Percentiles rank a stretch among this genome's conserved stretches.
Evolutionary conservation across 2,888 invertebrate genomes (phyloP).

Genomic region (Ophioninae sp.): DNA sequence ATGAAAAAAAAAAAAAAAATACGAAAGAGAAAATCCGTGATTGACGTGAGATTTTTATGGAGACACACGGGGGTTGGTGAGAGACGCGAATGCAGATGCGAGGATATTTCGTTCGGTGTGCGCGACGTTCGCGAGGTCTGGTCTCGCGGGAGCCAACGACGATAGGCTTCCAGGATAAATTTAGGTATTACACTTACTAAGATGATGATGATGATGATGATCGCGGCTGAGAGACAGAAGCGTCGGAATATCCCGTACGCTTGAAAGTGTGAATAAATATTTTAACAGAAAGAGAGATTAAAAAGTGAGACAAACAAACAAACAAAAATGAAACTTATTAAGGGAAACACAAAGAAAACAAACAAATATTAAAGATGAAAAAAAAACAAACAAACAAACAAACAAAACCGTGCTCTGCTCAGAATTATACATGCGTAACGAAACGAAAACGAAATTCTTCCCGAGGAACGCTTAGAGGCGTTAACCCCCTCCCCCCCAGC

Average conservation of each 20-base stretch:
- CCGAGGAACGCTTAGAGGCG: constrained; percentile 64
- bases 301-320: constrained; percentile 46
- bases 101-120: constrained; percentile 6
- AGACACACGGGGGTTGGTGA: not conserved
- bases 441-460: constrained; percentile 73
- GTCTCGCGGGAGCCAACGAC: constrained; percentile 60
- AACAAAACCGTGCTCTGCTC: constrained; percentile 72
- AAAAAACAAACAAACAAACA: constrained; percentile 54
- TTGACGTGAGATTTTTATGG: constrained; percentile 8
- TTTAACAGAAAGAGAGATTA: constrained; percentile 71
- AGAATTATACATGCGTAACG: constrained; percentile 74
- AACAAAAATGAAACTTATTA: constrained; percentile 48
- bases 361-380: constrained; percentile 62
- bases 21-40: not conserved
- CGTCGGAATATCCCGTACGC: constrained; percentile 73
- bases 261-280: constrained; percentile 79
- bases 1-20: constrained; percentile 9
- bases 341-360: constrained; percentile 30
- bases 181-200: constrained; percentile 79
- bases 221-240: constrained; percentile 53
- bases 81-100: not conserved
- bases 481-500: not conserved
- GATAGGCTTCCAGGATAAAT: constrained; percentile 81
- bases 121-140: constrained; percentile 54
- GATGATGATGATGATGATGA: constrained; percentile 66